Base-by-base conservation (phyloP, 2,797 vertebrate genomes). In the Oryzias sinensis region DNA sequence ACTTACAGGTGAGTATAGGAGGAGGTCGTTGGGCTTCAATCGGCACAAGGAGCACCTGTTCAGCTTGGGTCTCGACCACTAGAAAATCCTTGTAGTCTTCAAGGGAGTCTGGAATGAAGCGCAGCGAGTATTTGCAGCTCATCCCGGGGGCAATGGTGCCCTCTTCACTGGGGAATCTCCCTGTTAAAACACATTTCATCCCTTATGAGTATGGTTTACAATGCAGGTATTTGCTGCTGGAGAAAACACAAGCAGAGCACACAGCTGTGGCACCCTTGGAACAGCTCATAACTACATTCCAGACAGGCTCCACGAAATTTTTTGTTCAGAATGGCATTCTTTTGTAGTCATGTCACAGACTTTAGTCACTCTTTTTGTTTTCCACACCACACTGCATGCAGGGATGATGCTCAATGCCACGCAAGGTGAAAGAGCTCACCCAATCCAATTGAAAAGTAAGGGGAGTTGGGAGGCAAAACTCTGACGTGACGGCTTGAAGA, bases 111-210 rank as follows among this genome's bases (percentile, higher is more conserved):
- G 97, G 96, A 64, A 91, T 86, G 59, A 99, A 99, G 17, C 87
- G 93, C 49, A 99, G 71, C 0, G 53, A 86, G 70, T 95, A 96
- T 66, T 94, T 94, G 73, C 97, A 98, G 49, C 91, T 90, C 96
- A 99, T 95, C 6, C 97, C 97, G 0, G 97, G 96, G 50, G 97
- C 97, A 14, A 99, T 88, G 54, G 93, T 79, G 1, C 95, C 93
- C 0, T 93, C 92, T 20, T 94, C 87, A 53, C 95, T 93, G 2
- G 97, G 97, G 61, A 97, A 99, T 85, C 91, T 94, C 45, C 96
- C 97, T 99, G 84, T 1, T 5, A 17, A 60, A 70, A 56, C 42
- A 54, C 24, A 48, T 17, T 14, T 43, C 5, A 52, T 20, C 33
- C 56, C 37, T 20, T 15, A 17, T 17, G 5, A 16, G 37, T 9